phyloP scores from a whole-genome alignment of 2,888 invertebrate species.

The Branchellion lobata region DNA sequence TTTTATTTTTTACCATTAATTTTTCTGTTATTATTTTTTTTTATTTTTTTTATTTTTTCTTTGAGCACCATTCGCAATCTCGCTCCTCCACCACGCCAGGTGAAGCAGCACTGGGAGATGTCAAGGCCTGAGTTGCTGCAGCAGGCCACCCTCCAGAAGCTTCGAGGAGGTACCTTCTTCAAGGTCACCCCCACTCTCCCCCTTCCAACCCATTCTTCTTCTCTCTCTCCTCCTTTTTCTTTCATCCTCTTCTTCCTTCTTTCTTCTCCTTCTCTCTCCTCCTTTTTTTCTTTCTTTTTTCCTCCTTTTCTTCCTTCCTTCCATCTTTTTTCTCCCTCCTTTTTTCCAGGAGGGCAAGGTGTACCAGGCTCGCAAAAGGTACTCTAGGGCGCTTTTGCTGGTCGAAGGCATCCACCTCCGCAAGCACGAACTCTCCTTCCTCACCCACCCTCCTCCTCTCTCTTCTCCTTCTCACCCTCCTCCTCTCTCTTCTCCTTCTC shows the following conservation, averaged over 20 bases:
- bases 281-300: background rate
- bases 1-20: background rate
- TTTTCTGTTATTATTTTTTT: too few relatives aligned
- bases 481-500: too few relatives aligned
- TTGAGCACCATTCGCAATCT: too few relatives aligned
- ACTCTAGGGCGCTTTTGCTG: constrained; percentile 4
- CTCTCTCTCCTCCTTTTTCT: too few relatives aligned
- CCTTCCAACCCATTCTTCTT: background rate
- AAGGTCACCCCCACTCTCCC: constrained; percentile 20
- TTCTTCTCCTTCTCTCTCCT: background rate
- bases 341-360: constrained; percentile 1
- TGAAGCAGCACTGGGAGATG: constrained; percentile 45
- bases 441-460: background rate
- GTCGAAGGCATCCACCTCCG: constrained; percentile 21
- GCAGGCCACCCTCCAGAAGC: constrained; percentile 21
- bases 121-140: constrained; percentile 23
- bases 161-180: constrained; percentile 34
- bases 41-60: background rate
- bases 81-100: too few relatives aligned
- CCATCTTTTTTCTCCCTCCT: too few relatives aligned
- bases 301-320: background rate
- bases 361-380: constrained; percentile 21
- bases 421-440: background rate
- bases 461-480: too few relatives aligned
- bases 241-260: constrained; percentile 39